These are phyloP conservation scores for Oryzias melastigma DNA, from an alignment of 2,113 vertebrate genomes.

Conservation along the genomic window DNA sequence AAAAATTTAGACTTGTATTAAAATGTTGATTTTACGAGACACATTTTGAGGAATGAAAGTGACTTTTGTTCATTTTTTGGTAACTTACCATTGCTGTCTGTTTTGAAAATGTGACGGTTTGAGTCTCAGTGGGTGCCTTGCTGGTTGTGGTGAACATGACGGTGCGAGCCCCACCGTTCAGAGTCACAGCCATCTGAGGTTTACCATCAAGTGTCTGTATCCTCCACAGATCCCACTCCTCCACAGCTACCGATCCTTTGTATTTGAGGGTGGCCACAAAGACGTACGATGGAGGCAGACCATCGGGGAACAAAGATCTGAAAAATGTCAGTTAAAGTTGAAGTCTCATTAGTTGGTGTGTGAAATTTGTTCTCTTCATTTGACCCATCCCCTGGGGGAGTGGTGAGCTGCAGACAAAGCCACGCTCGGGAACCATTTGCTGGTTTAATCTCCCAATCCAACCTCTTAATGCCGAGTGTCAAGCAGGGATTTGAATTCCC, in stretches of 20 bases:
- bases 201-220: constrained; percentile 85
- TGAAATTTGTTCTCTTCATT: no score
- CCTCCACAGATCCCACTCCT: constrained; percentile 96
- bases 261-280: constrained; percentile 95
- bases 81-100: constrained; percentile 81
- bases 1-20: no score
- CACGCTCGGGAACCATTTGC: no score
- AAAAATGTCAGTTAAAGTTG: not conserved
- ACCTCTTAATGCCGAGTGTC: no score
- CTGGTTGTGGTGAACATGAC: constrained; percentile 91
- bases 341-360: no score
- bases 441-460: no score
- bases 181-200: constrained; percentile 91
- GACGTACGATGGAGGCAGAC: constrained; percentile 95
- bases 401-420: no score
- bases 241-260: constrained; percentile 82
- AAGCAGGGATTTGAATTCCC: no score
- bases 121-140: constrained; percentile 78
- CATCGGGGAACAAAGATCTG: constrained; percentile 93
- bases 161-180: constrained; percentile 85
- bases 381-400: no score
- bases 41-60: no score
- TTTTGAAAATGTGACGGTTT: constrained; percentile 83
- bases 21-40: no score
- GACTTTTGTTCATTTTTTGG: not conserved